phyloP scores from a whole-genome alignment of 1,140 invertebrate species.

The Trachymyrmex cornetzi region DNA sequence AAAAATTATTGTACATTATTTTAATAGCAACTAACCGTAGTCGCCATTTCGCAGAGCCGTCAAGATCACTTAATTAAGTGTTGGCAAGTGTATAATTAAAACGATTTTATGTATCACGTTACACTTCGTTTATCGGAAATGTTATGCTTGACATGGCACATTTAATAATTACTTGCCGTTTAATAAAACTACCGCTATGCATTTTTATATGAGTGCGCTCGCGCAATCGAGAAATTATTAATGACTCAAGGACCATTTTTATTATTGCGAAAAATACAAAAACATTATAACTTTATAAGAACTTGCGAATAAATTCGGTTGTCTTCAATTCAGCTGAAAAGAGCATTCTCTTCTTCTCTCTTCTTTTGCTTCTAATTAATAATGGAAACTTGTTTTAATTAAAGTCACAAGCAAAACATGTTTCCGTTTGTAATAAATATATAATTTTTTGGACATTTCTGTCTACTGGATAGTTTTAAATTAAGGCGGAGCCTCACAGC shows the following conservation, averaged over 20 bases:
- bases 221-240: neutral
- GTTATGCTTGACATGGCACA: neutral
- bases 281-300: neutral
- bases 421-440: neutral
- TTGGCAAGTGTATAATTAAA: conserved; percentile 42
- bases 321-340: neutral
- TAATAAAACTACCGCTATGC: neutral
- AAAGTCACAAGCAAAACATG: neutral
- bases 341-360: neutral
- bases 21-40: neutral
- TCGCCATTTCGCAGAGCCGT: neutral
- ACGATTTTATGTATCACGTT: conserved; percentile 16
- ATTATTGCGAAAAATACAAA: conserved; percentile 1
- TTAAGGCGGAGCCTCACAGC: neutral
- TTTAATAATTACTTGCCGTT: conserved; percentile 16
- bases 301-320: neutral
- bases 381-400: conserved; percentile 14
- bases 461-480: neutral
- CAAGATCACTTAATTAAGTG: conserved; percentile 34
- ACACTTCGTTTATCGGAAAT: neutral
- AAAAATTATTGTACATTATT: neutral
- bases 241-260: neutral
- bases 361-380: conserved; percentile 21
- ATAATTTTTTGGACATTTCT: neutral
- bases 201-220: neutral